Base-by-base conservation (phyloP, 1,140 invertebrate genomes). In the Frieseomelitta varia region DNA sequence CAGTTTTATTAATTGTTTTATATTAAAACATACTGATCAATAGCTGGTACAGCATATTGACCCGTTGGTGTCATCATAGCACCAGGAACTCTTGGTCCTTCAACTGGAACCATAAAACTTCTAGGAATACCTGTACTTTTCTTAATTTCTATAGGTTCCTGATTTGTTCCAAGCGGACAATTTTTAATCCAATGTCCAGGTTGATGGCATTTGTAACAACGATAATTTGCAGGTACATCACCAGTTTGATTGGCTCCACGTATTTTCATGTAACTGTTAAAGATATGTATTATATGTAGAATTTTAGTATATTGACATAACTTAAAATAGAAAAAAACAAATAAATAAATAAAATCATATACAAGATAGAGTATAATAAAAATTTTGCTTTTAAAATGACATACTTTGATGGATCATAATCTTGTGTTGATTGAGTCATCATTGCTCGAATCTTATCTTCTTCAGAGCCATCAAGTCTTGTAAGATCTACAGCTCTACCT, bases 361-460 rank as follows among this genome's bases (percentile, higher is more conserved):
- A 71, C 6, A 58, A 15, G 17, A 68, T 68, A 71, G 56, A 78
- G 58, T 67, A 56, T 17, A 79, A 68, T 27, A 56, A 0, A 72
- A 63, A 15, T 58, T 53, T 19, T 51, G 19, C 19, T 81, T 17
- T 11, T 24, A 56, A 78, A 56, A 74, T 75, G 67, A 47, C 72
- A 96, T 96, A 99, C 98, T 98, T 99, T 93, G 98, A 97, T 81
- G 98, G 98, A 95, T 99, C 98, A 96, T 99, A 99, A 93, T 99
- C 99, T 92, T 97, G 97, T 72, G 98, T 99, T 63, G 98, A 99
- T 92, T 99, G 99, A 79, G 97, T 96, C 96, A 99, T 99, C 97
- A 99, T 99, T 85, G 98, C 98, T 93, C 97, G 97, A 91, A 99
- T 99, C 95, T 99, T 99, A 92, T 99, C 99, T 91, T 99, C 98